Percentiles rank a stretch among this genome's conserved stretches.
These are phyloP conservation scores for Aphelinus atriplicis DNA, from an alignment of 1,140 invertebrate genomes.

Conservation along the genomic window DNA sequence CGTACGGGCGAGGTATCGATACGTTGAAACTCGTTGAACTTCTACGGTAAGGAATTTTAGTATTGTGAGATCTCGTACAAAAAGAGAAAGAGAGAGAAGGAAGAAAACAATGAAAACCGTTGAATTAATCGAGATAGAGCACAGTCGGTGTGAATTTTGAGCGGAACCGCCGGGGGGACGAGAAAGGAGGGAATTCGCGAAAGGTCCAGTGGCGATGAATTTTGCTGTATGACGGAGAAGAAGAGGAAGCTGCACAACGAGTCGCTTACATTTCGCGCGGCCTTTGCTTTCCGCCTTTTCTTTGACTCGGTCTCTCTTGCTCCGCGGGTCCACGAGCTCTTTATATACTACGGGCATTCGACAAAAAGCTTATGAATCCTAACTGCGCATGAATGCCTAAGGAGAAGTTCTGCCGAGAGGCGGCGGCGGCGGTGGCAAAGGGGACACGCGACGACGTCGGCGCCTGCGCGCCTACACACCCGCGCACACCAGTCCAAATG, in stretches of 20 bases:
- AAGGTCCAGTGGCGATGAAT: slow-evolving; percentile 27
- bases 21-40: no score
- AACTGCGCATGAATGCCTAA: slow-evolving; percentile 52
- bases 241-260: not conserved
- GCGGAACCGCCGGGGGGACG: not conserved
- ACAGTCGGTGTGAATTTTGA: no score
- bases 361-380: slow-evolving; percentile 52
- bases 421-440: slow-evolving; percentile 42
- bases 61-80: no score
- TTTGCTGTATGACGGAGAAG: not conserved
- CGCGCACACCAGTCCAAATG: slow-evolving; percentile 25
- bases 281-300: slow-evolving; percentile 22
- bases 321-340: not conserved
- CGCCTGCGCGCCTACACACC: not conserved
- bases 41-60: no score
- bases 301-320: slow-evolving; percentile 20
- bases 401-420: slow-evolving; percentile 34
- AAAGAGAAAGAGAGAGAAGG: no score
- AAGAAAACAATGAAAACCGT: no score
- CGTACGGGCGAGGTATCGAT: no score
- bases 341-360: slow-evolving; percentile 27
- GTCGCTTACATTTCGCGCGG: slow-evolving; percentile 8
- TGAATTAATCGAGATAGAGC: no score
- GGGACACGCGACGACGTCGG: not conserved
- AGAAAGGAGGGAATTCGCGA: slow-evolving; percentile 27